Base-by-base conservation (phyloP, 2,888 invertebrate genomes). In the Altica lythri region DNA sequence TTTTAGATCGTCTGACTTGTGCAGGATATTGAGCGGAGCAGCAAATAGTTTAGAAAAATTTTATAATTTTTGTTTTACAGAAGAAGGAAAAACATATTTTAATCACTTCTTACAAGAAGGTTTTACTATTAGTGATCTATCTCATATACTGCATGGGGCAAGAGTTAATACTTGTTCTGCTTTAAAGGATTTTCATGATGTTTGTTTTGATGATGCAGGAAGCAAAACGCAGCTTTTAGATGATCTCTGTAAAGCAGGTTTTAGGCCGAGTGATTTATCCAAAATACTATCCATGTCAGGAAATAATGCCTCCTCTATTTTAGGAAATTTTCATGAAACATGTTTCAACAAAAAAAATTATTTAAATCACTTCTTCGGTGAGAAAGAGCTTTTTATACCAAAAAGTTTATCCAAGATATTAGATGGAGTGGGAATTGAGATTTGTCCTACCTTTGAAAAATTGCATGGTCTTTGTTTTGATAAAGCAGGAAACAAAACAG, bases 261-360 rank as follows among this genome's bases (percentile, higher is more conserved):
- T 58, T 38, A 55, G 10, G 19, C 19, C 42, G 16, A 32, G 19
- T 47, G 17, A 68, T 64, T 61, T 72, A 64, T 70, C 70, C 16
- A 64, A 55, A 57, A 64, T 71, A 62, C 62, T 71, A 63, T 56
- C 57, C 56, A 57, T 64, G 64, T 53, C 69, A 48, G 69, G 70
- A 65, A 68, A 62, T 63, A 67, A 67, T 62, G 64, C 69, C 18
- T 10, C 68, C 61, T 65, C 42, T 58, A 61, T 61, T 55, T 68
- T 70, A 54, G 67, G 42, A 61, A 64, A 67, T 46, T 71, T 72
- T 56, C 68, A 71, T 55, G 61, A 61, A 66, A 47, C 34, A 30
- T 71, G 69, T 64, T 70, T 71, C 63, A 63, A 35, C 52, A 43
- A 70, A 67, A 53, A 62, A 51, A 67, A 68, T 66, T 67, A 67